phyloP scores from a whole-genome alignment of 37 sponge, comb jelly and placozoan genomes.

The Chondrilla cf. caribensis region DNA sequence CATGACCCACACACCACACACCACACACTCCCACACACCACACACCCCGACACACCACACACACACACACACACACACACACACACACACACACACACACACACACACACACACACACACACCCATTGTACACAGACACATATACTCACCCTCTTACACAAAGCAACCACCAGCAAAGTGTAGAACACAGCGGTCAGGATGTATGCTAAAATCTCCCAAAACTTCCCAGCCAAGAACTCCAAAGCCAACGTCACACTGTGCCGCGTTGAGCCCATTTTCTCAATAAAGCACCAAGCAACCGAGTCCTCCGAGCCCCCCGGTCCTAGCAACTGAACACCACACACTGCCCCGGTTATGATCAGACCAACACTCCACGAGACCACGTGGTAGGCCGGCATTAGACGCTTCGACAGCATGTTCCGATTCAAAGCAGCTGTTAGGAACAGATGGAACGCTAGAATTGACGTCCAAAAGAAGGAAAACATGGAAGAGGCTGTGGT shows the following conservation, averaged over 20 bases:
- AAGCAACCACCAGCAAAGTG: background rate
- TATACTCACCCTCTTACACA: conserved; percentile 2
- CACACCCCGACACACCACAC: too few species aligned
- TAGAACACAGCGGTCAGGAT: conserved; percentile 23
- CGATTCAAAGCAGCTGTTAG: conserved; percentile 39
- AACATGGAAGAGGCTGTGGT: conserved; percentile 46
- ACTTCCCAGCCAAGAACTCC: conserved; percentile 40
- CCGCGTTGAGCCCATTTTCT: background rate
- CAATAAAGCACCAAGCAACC: conserved; percentile 60
- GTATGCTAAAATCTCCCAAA: conserved; percentile 58
- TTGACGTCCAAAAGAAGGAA: conserved; percentile 57
- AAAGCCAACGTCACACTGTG: background rate
- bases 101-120: too few species aligned
- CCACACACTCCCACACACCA: too few species aligned
- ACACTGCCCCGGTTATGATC: conserved; percentile 27
- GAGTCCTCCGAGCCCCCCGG: conserved; percentile 33
- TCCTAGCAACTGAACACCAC: conserved; percentile 29
- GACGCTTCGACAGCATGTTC: background rate
- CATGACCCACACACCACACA: too few species aligned
- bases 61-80: too few species aligned
- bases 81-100: too few species aligned
- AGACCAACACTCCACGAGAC: conserved; percentile 56
- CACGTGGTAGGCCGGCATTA: conserved; percentile 37
- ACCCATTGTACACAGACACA: too few species aligned
- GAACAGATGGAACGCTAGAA: conserved; percentile 61